Evolutionary conservation across 1,140 invertebrate species (phyloP), one percentile per base, ranked within the genome.

Genomic region (Drosophila repleta): DNA sequence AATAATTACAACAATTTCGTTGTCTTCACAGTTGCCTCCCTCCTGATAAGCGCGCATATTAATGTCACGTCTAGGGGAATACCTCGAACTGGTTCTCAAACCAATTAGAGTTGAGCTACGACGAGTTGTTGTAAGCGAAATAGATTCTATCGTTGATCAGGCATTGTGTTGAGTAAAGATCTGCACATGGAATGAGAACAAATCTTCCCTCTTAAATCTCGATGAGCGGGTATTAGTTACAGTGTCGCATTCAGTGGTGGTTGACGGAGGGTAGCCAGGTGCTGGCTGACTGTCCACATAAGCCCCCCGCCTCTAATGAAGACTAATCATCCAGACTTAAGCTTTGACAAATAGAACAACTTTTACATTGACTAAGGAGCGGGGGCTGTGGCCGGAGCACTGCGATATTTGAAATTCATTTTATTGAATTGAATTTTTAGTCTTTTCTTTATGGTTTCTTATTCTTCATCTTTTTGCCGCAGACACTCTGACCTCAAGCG

Each of bases 351-450:
- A 80, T 84, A 41, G 72, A 65, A 74, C 73, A 73, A 76, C 68
- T 74, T 76, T 84, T 80, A 57, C 51, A 74, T 60, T 58, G 56
- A 63, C 55, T 32, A 26, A 68, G 35, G 64, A 17, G 35, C 6
- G 1, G 24, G 24, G 29, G 8, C 29, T 8, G 39, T 29, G 35
- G 17, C 2, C 49, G 58, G 49, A 64, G 46, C 20, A 66, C 76
- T 76, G 79, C 63, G 60, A 55, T 35, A 83, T 83, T 83, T 83
- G 66, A 84, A 79, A 68, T 83, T 83, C 76, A 83, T 84, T 79
- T 79, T 75, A 81, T 80, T 69, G 60, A 61, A 67, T 64, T 79
- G 62, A 72, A 80, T 72, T 80, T 72, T 63, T 18, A 18, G 39
- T 15, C 13, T 43, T 35, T 29, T 48, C 11, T 3, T 48, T 18